Conservation (phyloP, 2,113 vertebrate genomes). For the Apodemus speciosus region DNA sequence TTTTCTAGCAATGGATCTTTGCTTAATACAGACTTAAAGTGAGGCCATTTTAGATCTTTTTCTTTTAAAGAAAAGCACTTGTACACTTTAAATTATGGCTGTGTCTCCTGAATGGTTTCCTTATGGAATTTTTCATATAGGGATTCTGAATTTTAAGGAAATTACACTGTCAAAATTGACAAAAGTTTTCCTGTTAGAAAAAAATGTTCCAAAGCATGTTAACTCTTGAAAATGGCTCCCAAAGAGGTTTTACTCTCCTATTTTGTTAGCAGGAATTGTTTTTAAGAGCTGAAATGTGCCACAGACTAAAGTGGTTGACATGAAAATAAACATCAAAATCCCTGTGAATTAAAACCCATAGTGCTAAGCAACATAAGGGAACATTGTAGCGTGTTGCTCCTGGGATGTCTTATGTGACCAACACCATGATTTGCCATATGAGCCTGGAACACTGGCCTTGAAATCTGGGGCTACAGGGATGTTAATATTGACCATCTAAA, state of each 20-base stretch:
- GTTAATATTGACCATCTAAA: constrained; percentile 2
- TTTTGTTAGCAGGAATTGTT: constrained; percentile 17
- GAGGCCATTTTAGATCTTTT: background rate
- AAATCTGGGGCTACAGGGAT: background rate
- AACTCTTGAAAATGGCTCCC: constrained; percentile 5
- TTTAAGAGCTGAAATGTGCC: background rate
- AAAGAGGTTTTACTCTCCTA: background rate
- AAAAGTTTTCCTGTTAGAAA: background rate
- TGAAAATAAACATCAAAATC: constrained; percentile 26
- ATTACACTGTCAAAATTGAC: background rate
- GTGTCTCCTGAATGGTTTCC: background rate
- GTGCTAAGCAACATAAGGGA: background rate
- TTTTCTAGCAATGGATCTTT: constrained; percentile 4
- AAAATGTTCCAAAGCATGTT: constrained; percentile 33
- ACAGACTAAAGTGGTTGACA: background rate
- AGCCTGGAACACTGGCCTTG: background rate
- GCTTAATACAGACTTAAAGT: background rate
- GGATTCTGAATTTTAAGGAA: background rate
- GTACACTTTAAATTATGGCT: constrained; percentile 32
- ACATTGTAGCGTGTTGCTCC: background rate
- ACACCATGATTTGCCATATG: background rate
- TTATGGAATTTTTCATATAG: constrained; percentile 9
- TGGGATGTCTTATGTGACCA: background rate
- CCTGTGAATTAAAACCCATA: constrained; percentile 9
- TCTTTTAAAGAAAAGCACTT: constrained; percentile 20